A percentile compares a stretch with the other conserved stretches of the same genome.
These are phyloP conservation scores for Urocolius indicus DNA, from an alignment of 2,113 vertebrate genomes.

Conservation along the genomic window DNA sequence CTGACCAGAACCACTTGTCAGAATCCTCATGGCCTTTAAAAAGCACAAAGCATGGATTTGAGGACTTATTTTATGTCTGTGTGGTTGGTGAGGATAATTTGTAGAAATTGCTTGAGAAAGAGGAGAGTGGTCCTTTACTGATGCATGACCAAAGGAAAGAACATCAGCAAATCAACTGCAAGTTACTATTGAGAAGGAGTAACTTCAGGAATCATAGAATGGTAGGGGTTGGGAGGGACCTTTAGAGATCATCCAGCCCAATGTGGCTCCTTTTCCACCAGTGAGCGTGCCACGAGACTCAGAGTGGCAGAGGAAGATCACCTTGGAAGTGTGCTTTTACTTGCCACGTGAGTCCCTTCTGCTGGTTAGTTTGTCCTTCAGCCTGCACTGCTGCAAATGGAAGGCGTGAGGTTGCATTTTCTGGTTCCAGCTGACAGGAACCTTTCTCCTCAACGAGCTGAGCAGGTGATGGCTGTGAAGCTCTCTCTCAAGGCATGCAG, in stretches of 20 bases:
- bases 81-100: background rate
- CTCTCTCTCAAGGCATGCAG: background rate
- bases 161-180: background rate
- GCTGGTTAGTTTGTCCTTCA: background rate
- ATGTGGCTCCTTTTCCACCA: background rate
- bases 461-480: background rate
- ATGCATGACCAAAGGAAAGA: background rate
- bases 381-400: accelerated
- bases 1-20: background rate
- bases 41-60: background rate
- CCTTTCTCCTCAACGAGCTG: background rate
- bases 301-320: background rate
- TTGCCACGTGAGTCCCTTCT: background rate
- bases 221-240: too few species aligned
- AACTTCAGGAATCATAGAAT: background rate
- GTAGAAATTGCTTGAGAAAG: background rate
- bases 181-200: background rate
- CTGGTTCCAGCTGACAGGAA: background rate
- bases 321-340: background rate
- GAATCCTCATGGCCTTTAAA: background rate
- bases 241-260: too few species aligned
- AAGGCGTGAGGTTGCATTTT: background rate
- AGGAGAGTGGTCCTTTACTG: background rate
- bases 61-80: background rate
- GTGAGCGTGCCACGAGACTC: accelerated